These are phyloP conservation scores for Chrysocyon brachyurus DNA, from an alignment of 2,797 vertebrate genomes.

Conservation along the genomic window DNA sequence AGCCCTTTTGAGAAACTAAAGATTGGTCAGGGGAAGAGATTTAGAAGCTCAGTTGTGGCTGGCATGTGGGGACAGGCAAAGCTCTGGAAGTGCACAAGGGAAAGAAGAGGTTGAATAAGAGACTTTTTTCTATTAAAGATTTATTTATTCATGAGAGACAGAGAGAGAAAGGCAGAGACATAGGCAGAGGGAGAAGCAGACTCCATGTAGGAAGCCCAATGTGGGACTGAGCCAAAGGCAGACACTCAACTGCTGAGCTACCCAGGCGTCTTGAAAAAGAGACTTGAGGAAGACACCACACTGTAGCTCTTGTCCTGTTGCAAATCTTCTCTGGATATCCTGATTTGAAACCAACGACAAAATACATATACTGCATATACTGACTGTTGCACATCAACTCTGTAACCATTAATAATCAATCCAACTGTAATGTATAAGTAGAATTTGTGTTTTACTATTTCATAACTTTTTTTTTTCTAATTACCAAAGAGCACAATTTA, in stretches of 20 bases:
- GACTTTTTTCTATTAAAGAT: too few relatives aligned
- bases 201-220: too few relatives aligned
- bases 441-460: not conserved
- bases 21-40: not conserved
- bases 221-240: too few relatives aligned
- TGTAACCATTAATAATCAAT: conserved; percentile 29
- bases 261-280: not conserved
- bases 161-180: too few relatives aligned
- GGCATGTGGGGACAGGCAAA: not conserved
- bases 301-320: not conserved
- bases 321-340: not conserved
- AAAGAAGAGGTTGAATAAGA: not conserved
- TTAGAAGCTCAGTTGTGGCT: not conserved
- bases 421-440: conserved; percentile 57
- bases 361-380: not conserved
- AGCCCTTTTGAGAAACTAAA: not conserved
- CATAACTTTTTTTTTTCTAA: conserved; percentile 19
- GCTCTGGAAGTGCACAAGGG: not conserved
- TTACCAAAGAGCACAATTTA: conserved; percentile 67
- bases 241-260: too few relatives aligned
- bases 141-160: too few relatives aligned
- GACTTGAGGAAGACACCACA: not conserved
- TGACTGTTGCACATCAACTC: conserved; percentile 41
- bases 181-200: too few relatives aligned
- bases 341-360: not conserved